Percentiles rank a stretch among this genome's conserved stretches.
These are phyloP conservation scores for Elaphurus davidianus DNA, from an alignment of 2,113 vertebrate genomes.

Conservation along the genomic window DNA sequence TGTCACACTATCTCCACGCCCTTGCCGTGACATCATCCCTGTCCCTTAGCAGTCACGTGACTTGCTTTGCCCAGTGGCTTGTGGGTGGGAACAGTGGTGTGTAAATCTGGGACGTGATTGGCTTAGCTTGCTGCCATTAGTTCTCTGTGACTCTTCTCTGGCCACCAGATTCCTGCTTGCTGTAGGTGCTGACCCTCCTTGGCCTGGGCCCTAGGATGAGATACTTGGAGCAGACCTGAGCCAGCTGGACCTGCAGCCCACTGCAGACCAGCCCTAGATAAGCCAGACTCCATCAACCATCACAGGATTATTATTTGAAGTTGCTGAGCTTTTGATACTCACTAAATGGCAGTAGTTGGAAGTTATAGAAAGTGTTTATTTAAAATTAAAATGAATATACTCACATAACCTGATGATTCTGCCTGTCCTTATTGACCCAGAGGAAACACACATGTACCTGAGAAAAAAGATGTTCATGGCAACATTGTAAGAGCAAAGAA, in stretches of 20 bases:
- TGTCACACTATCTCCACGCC: rapidly evolving
- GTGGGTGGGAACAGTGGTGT: neutral
- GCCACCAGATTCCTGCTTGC: neutral
- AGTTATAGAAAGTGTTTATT: neutral
- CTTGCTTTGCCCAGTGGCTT: neutral
- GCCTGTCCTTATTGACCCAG: neutral
- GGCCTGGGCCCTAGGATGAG: neutral
- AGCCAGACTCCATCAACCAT: neutral
- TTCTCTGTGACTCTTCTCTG: neutral
- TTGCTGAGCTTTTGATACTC: neutral
- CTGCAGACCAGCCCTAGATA: neutral
- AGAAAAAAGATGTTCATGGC: neutral
- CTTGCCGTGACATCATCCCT: rapidly evolving
- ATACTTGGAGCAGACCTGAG: neutral
- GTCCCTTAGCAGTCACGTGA: neutral
- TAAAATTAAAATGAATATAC: neutral
- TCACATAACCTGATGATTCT: neutral
- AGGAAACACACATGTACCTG: neutral
- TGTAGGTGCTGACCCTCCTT: neutral
- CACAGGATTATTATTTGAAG: neutral
- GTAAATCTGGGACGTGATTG: neutral
- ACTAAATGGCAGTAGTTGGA: neutral
- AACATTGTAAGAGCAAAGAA: neutral
- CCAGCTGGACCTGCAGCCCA: neutral
- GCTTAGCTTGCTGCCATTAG: neutral